phyloP scores from a whole-genome alignment of 1,140 invertebrate species.

The Brachionus sp. region DNA sequence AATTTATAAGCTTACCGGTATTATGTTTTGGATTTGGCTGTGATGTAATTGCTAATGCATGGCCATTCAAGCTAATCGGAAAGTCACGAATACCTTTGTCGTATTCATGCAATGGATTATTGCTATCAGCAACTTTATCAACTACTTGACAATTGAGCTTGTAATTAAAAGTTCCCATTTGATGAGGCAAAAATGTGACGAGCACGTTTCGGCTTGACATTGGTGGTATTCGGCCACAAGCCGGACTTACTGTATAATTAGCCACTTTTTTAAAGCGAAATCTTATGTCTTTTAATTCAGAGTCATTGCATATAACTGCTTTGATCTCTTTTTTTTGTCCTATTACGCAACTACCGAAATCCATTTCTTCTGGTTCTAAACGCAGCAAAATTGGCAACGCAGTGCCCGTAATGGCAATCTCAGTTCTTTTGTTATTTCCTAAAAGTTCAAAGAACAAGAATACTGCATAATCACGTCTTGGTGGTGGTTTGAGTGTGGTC shows the following conservation, averaged over 20 bases:
- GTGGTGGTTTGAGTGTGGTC: constrained; percentile 51
- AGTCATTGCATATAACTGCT: constrained; percentile 55
- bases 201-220: constrained; percentile 54
- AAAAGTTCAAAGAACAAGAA: constrained; percentile 57
- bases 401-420: constrained; percentile 58
- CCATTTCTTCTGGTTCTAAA: constrained; percentile 52
- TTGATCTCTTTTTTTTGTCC: constrained; percentile 54
- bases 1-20: not conserved
- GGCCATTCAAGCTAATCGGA: not conserved
- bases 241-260: constrained; percentile 55
- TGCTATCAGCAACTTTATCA: not conserved
- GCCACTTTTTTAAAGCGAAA: constrained; percentile 57
- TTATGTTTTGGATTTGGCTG: not conserved
- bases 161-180: constrained; percentile 49
- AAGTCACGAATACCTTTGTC: constrained; percentile 10
- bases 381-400: constrained; percentile 56
- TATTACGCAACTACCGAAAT: constrained; percentile 57
- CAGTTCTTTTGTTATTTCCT: constrained; percentile 50
- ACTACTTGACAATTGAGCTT: constrained; percentile 35
- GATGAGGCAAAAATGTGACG: constrained; percentile 57
- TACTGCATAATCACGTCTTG: constrained; percentile 58
- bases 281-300: constrained; percentile 51
- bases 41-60: not conserved
- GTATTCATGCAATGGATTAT: constrained; percentile 9
- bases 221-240: constrained; percentile 54